Base-by-base conservation (phyloP, 2,888 invertebrate genomes). In the Philereme vetulata region DNA sequence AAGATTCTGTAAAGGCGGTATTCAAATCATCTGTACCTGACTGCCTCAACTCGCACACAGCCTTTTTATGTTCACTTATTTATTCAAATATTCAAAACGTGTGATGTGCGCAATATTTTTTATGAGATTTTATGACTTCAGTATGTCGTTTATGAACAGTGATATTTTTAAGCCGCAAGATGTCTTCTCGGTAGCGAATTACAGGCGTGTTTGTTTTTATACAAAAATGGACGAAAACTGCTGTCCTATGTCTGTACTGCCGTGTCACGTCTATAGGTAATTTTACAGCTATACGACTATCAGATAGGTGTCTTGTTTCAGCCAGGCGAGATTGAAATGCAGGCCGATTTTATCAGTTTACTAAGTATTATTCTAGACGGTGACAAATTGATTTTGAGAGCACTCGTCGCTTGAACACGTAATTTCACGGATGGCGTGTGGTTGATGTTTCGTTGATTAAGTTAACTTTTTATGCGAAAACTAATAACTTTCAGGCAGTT, bases 51-150 rank as follows among this genome's bases (percentile, higher is more conserved):
- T 71, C 70, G 70, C 71, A 73, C 74, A 78, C 78, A 76, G 74
- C 81, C 84, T 88, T 87, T 89, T 90, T 90, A 88, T 87, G 82
- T 76, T 81, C 81, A 77, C 83, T 85, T 85, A 87, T 89, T 88
- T 88, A 90, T 89, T 87, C 77, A 85, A 86, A 86, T 85, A 85
- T 86, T 85, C 81, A 82, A 82, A 80, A 75, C 72, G 72, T 71
- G 71, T 72, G 80, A 83, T 81, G 78, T 81, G 75, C 68, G 84
- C 81, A 82, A 85, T 88, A 85, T 88, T 85, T 88, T 86, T 84
- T 82, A 83, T 79, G 75, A 74, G 76, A 80, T 73, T 84, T 86
- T 85, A 85, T 83, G 79, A 75, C 81, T 77, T 77, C 81, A 78
- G 79, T 82, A 81, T 78, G 75, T 81, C 75, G 77, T 77, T 68